phyloP scores from a whole-genome alignment of 2,888 invertebrate genomes.

The Pherbina coryleti region DNA sequence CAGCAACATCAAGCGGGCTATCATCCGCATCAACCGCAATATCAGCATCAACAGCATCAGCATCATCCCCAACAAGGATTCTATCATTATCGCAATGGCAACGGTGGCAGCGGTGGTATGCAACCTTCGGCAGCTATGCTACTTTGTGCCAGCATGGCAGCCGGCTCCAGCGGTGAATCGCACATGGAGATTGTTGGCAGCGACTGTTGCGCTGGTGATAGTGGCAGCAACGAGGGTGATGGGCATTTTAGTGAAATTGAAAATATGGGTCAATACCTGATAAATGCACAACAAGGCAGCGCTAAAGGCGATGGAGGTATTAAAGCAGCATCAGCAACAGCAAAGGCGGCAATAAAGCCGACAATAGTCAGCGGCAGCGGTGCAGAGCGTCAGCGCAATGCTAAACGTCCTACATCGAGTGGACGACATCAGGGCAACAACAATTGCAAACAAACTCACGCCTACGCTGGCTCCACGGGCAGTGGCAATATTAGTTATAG shows the following conservation, averaged over 20 bases:
- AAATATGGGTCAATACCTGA: constrained; percentile 69
- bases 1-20: constrained; percentile 48
- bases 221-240: constrained; percentile 66
- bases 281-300: constrained; percentile 57
- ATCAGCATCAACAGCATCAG: constrained; percentile 48
- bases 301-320: constrained; percentile 51
- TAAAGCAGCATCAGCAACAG: constrained; percentile 47
- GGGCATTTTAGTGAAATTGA: constrained; percentile 70
- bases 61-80: constrained; percentile 49
- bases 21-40: constrained; percentile 43
- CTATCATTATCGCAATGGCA: constrained; percentile 54
- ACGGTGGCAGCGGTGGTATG: constrained; percentile 57
- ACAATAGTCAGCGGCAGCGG: constrained; percentile 36
- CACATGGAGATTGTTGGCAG: constrained; percentile 50
- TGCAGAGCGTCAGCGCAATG: constrained; percentile 59
- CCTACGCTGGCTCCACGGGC: constrained; percentile 41
- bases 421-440: constrained; percentile 58
- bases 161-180: constrained; percentile 58
- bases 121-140: constrained; percentile 46
- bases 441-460: constrained; percentile 39
- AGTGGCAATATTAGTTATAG: constrained; percentile 51
- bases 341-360: constrained; percentile 30
- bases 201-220: constrained; percentile 65
- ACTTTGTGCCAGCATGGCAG: constrained; percentile 49
- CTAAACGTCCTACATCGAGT: constrained; percentile 63